Percentiles rank a stretch among this genome's conserved stretches.
phyloP scores from a whole-genome alignment of 2,888 invertebrate genomes.

The Lithophane semibrunnea region DNA sequence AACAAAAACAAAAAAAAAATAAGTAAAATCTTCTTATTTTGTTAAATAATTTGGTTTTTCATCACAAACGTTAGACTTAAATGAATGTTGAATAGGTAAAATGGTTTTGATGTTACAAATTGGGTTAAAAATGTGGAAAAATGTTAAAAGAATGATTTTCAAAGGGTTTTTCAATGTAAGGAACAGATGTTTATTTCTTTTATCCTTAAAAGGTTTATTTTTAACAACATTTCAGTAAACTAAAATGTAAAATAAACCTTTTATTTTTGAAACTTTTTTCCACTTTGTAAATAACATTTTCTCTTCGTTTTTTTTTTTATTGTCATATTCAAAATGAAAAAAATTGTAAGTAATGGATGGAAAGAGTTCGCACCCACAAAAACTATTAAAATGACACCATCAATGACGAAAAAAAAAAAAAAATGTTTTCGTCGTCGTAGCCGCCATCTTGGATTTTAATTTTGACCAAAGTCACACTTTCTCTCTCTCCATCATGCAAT shows the following conservation, averaged over 20 bases:
- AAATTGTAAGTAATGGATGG: neutral
- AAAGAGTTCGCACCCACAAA: too few relatives aligned
- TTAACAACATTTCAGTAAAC: too few relatives aligned
- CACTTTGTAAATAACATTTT: neutral
- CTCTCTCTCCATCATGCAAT: too few relatives aligned
- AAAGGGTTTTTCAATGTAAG: slow-evolving; percentile 29
- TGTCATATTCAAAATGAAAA: neutral
- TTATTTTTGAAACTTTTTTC: neutral
- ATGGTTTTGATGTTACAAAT: slow-evolving; percentile 32
- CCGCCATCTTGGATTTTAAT: too few relatives aligned
- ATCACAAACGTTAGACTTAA: neutral
- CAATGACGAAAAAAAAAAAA: too few relatives aligned
- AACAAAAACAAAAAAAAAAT: too few relatives aligned
- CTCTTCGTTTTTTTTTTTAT: neutral
- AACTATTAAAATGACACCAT: too few relatives aligned
- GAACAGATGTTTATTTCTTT: neutral
- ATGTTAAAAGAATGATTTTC: slow-evolving; percentile 12
- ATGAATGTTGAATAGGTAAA: neutral
- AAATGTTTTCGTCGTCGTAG: too few relatives aligned
- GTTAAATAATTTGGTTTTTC: slow-evolving; percentile 25
- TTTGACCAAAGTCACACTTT: too few relatives aligned
- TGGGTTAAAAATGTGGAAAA: neutral
- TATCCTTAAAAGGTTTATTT: neutral
- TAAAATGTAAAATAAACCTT: neutral
- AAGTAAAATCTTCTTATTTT: slow-evolving; percentile 18